A percentile compares a stretch with the other conserved stretches of the same genome.
Evolutionary conservation across 2,797 vertebrate genomes (phyloP).

Genomic region (Sebastes melanostomus): DNA sequence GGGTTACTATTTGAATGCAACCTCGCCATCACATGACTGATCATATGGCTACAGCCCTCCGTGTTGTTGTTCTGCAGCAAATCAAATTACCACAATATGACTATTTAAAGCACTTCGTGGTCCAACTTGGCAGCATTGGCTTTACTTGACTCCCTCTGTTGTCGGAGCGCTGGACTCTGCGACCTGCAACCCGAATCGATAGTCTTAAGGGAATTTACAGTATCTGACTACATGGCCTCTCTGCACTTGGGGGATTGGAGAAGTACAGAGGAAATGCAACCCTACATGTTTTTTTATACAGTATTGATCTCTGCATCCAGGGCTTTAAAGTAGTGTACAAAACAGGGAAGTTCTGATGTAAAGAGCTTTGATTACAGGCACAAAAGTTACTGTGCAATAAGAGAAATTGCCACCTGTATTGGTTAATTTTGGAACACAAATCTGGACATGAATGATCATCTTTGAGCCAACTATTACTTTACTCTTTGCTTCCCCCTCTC

Average conservation of each 20-base stretch:
- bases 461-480: slow-evolving; percentile 5
- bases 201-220: slow-evolving; percentile 67
- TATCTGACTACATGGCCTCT: slow-evolving; percentile 69
- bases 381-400: neutral
- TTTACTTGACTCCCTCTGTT: slow-evolving; percentile 20
- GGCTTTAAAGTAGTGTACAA: slow-evolving; percentile 41
- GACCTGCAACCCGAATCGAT: slow-evolving; percentile 67
- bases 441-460: slow-evolving; percentile 11
- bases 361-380: slow-evolving; percentile 1
- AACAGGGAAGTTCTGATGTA: slow-evolving; percentile 17
- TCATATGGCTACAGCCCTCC: slow-evolving; percentile 32
- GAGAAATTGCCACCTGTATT: neutral
- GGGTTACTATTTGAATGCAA: slow-evolving; percentile 11
- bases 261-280: slow-evolving; percentile 66
- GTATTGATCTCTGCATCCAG: slow-evolving; percentile 60
- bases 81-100: slow-evolving; percentile 55
- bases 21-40: slow-evolving; percentile 51
- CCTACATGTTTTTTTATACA: slow-evolving; percentile 56
- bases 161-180: slow-evolving; percentile 38
- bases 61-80: slow-evolving; percentile 44
- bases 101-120: slow-evolving; percentile 40
- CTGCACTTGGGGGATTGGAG: slow-evolving; percentile 67
- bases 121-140: slow-evolving; percentile 3
- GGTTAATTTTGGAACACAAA: neutral
- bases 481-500: neutral